Conservation (phyloP, 2,888 invertebrate genomes). For the Himalopsyche japonica region DNA sequence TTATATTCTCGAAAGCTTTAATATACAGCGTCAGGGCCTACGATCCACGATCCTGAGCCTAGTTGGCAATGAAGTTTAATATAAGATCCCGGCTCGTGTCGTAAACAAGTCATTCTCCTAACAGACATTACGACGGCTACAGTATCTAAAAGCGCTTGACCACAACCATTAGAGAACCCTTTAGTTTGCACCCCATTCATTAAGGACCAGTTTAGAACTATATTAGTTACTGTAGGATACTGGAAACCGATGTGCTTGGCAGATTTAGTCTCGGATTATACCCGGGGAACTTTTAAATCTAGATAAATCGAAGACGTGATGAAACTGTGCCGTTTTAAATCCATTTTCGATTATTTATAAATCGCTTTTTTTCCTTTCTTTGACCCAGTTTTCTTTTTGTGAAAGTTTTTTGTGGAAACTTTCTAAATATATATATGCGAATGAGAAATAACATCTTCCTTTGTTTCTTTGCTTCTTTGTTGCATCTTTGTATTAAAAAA, state of each 20-base stretch:
- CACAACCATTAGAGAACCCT: neutral
- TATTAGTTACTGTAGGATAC: slow-evolving; percentile 19
- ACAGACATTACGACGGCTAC: neutral
- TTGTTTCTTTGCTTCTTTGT: neutral
- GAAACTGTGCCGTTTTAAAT: neutral
- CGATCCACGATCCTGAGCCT: neutral
- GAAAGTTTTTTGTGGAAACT: neutral
- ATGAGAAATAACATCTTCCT: neutral
- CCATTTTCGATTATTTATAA: neutral
- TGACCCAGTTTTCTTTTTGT: neutral
- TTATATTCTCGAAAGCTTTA: neutral
- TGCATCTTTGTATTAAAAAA: neutral
- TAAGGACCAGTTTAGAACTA: slow-evolving; percentile 27
- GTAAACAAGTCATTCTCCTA: neutral
- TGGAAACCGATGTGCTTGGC: neutral
- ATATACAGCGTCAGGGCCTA: neutral
- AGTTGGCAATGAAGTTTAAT: neutral
- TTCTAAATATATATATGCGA: neutral
- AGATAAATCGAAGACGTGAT: neutral
- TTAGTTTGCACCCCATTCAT: slow-evolving; percentile 4
- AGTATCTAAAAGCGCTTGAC: slow-evolving; percentile 16
- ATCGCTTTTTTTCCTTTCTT: neutral
- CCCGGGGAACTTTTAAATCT: neutral
- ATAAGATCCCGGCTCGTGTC: neutral
- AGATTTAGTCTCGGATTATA: neutral